Evolutionary conservation across 2,113 vertebrate species (phyloP), one percentile per base, ranked within the genome.

Genomic region (Urocitellus parryii): DNA sequence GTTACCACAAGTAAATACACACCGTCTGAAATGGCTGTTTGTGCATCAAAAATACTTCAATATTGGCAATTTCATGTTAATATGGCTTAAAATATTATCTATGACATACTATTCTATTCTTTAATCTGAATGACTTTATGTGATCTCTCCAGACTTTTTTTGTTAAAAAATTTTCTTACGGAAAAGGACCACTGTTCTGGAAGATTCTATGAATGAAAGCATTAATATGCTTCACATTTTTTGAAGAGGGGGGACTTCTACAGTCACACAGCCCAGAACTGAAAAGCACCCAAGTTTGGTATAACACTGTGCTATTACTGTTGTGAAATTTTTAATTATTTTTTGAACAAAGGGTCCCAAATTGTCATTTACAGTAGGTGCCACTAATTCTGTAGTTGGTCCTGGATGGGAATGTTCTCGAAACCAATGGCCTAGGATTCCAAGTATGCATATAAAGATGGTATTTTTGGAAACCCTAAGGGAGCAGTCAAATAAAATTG

Each of bases 391-490:
- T 67, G 12, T 25, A 37, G 5, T n/a, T 83, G 20, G 56, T 53
- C 56, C 39, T 76, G 22, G 39, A 67, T 53, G 25, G 32, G 53
- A 51, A 78, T 79, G 14, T 81, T 95, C 61, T 80, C 37, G 65
- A 90, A 91, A 34, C 63, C 39, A n/a, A 48, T 17, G 73, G n/a
- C 34, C n/a, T 82, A 5, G 65, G 53, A 77, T 84, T 88, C 70
- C 76, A 70, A 90, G 61, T 9, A 45, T 88, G 83, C 67, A 86
- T 82, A 48, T 79, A 37, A 92, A 83, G 88, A 76, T 42, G 84
- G 90, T 95, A 91, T 96, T 95, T 97, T 96, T 72, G 39, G 96
- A 94, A 97, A 76, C 74, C 88, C 78, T 37, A 25, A 90, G 74
- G 84, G 92, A 95, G 5, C 48, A 84, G 79, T 93, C 86, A 95